These are phyloP conservation scores for Timema podura DNA, from an alignment of 2,888 invertebrate genomes.

Conservation along the genomic window DNA sequence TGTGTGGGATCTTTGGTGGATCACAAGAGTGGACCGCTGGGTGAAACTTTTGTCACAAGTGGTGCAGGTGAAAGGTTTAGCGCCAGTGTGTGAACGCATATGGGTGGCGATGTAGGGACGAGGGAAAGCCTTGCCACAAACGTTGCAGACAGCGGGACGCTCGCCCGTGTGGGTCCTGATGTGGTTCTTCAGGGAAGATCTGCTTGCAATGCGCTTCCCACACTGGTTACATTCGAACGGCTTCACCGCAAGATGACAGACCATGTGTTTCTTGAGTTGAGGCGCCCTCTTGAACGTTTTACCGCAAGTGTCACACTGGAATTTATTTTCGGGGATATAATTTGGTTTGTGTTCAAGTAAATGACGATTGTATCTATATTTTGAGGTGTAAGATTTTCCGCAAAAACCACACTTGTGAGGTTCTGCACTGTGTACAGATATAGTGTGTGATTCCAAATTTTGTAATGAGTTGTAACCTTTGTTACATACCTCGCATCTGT, in stretches of 20 bases:
- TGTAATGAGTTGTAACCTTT: conserved; percentile 53
- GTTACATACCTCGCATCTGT: conserved; percentile 52
- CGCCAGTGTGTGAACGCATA: conserved; percentile 39
- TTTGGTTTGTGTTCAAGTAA: conserved; percentile 39
- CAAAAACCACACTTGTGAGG: conserved; percentile 53
- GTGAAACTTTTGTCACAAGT: conserved; percentile 41
- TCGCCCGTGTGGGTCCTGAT: conserved; percentile 25
- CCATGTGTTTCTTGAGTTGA: conserved; percentile 34
- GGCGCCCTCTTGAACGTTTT: conserved; percentile 42
- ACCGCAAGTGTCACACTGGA: conserved; percentile 44
- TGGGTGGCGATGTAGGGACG: conserved; percentile 39
- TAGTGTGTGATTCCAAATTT: conserved; percentile 53
- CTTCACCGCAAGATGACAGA: conserved; percentile 9
- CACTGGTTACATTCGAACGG: conserved; percentile 42
- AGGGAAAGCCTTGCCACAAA: conserved; percentile 39
- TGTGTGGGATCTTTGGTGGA: conserved; percentile 42
- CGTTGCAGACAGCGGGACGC: conserved; percentile 26
- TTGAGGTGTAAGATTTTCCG: conserved; percentile 42
- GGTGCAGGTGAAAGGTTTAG: conserved; percentile 37
- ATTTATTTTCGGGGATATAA: conserved; percentile 42
- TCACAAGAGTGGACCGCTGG: conserved; percentile 44
- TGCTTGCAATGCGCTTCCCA: conserved; percentile 37
- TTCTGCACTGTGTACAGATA: conserved; percentile 52
- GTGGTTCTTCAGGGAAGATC: conserved; percentile 21
- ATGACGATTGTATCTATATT: conserved; percentile 33